Conservation (phyloP, 2,797 vertebrate species). For the Halcyon leucocephala region DNA sequence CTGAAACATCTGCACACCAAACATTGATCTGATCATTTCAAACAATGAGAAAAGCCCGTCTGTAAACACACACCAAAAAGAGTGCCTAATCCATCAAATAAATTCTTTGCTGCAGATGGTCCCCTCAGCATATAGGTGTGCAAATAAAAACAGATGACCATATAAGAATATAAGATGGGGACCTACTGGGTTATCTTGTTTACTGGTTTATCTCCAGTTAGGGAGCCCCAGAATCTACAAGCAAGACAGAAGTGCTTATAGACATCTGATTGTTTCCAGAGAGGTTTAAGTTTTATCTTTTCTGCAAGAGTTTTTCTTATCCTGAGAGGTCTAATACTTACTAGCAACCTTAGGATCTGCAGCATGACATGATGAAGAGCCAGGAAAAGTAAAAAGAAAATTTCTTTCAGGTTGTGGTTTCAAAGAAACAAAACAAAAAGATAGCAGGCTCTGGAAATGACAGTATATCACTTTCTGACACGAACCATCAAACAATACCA, state of each 20-base stretch:
- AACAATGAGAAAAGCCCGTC: constrained; percentile 9
- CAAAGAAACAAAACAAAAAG: neutral
- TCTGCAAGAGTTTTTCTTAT: neutral
- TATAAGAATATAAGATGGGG: neutral
- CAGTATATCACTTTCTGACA: neutral
- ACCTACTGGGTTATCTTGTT: neutral
- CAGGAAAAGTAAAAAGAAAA: neutral
- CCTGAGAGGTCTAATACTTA: neutral
- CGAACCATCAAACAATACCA: neutral
- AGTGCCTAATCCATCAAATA: constrained; percentile 15
- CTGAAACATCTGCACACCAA: neutral
- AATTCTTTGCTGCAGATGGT: neutral
- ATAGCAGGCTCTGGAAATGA: neutral
- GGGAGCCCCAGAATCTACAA: neutral
- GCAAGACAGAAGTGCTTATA: neutral
- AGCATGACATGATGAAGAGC: neutral
- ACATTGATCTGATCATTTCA: neutral
- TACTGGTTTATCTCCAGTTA: neutral
- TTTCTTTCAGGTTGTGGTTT: neutral
- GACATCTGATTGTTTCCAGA: neutral
- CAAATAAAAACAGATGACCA: constrained; percentile 27
- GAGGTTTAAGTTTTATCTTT: neutral
- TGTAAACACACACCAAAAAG: constrained; percentile 17
- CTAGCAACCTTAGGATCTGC: neutral
- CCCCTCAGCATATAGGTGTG: neutral